phyloP scores from a whole-genome alignment of 2,113 vertebrate genomes.

The Lampris incognitus region DNA sequence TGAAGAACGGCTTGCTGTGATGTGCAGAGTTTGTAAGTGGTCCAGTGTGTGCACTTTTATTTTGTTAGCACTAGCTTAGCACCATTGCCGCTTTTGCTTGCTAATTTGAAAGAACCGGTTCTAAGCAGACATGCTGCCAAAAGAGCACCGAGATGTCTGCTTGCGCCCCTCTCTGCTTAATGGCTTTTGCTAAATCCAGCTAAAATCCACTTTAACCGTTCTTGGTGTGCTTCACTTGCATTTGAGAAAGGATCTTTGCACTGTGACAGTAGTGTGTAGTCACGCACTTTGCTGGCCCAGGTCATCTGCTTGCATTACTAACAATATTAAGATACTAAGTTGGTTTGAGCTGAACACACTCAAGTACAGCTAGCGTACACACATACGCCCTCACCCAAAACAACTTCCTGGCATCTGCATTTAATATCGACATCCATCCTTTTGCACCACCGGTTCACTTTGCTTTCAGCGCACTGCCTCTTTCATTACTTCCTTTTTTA shows the following conservation, averaged over 20 bases:
- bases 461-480: slow-evolving; percentile 11
- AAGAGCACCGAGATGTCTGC: slow-evolving; percentile 41
- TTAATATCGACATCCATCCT: slow-evolving; percentile 2
- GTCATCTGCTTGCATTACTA: slow-evolving; percentile 62
- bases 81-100: slow-evolving; percentile 52
- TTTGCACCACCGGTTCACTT: slow-evolving; percentile 28
- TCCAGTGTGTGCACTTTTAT: slow-evolving; percentile 70
- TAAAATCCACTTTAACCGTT: slow-evolving; percentile 25
- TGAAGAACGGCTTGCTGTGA: slow-evolving; percentile 85
- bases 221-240: slow-evolving; percentile 21
- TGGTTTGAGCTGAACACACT: slow-evolving; percentile 8
- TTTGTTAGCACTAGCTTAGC: slow-evolving; percentile 54
- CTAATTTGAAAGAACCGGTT: slow-evolving; percentile 12
- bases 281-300: slow-evolving; percentile 17
- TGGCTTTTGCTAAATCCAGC: slow-evolving; percentile 9
- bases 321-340: slow-evolving; percentile 21
- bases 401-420: neutral
- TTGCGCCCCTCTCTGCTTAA: slow-evolving; percentile 36
- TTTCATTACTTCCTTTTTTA: slow-evolving; percentile 9
- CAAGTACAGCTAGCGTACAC: neutral
- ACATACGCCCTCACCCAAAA: neutral
- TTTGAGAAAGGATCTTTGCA: slow-evolving; percentile 7
- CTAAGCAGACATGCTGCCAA: slow-evolving; percentile 28
- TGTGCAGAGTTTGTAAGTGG: slow-evolving; percentile 86
- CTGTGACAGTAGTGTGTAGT: neutral